These are phyloP conservation scores for Notodonta dromedarius DNA, from an alignment of 2,888 invertebrate species.

Conservation along the genomic window DNA sequence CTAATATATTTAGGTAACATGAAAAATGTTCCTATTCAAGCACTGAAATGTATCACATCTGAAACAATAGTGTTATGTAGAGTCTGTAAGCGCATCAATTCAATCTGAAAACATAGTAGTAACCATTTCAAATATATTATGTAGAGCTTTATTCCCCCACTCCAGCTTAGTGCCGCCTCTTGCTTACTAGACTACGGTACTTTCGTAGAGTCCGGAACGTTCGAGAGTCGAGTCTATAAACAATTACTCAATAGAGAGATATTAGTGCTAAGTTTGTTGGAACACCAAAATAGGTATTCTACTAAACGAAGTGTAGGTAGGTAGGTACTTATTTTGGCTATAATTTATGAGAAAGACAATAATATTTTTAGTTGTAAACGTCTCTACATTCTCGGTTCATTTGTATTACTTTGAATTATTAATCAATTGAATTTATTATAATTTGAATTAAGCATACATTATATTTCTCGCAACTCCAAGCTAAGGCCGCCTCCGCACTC, in stretches of 20 bases:
- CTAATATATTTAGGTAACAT: not conserved
- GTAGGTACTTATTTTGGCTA: too few relatives aligned
- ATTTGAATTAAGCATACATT: too few relatives aligned
- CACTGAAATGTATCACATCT: constrained; percentile 33
- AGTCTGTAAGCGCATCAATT: constrained; percentile 31
- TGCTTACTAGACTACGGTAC: not conserved
- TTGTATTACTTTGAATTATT: too few relatives aligned
- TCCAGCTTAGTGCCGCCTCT: constrained; percentile 18
- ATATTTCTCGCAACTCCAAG: not conserved
- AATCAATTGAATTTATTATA: too few relatives aligned
- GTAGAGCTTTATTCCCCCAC: constrained; percentile 28
- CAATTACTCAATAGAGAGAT: too few relatives aligned
- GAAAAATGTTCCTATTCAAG: constrained; percentile 25
- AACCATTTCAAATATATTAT: constrained; percentile 7
- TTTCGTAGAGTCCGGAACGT: not conserved
- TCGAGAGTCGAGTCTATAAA: not conserved
- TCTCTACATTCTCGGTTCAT: too few relatives aligned
- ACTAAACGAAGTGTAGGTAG: too few relatives aligned
- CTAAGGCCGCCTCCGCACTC: constrained; percentile 31
- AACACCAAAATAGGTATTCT: too few relatives aligned
- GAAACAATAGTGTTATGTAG: constrained; percentile 23
- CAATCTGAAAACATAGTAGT: constrained; percentile 31
- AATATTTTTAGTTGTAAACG: too few relatives aligned
- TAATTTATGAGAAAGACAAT: too few relatives aligned
- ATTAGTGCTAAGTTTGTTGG: too few relatives aligned